Base-by-base conservation (phyloP, 2,113 vertebrate genomes). In the Stigmatopora argus region DNA sequence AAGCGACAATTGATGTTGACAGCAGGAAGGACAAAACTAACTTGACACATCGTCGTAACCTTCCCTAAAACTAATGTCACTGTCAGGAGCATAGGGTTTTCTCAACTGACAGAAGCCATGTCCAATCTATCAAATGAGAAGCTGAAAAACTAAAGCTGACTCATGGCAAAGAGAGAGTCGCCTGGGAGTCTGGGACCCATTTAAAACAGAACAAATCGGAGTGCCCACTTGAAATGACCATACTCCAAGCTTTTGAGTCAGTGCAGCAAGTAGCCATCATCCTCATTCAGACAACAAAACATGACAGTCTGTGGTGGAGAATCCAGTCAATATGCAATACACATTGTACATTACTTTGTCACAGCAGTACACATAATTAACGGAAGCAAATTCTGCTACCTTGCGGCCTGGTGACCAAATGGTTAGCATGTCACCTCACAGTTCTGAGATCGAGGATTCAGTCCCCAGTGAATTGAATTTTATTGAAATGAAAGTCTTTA, bases 31-130 rank as follows among this genome's bases (percentile, higher is more conserved):
- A 83, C 73, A 78, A 31, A 86, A 77, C 83, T 83, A 69, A 74
- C 71, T 78, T 73, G 76, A 77, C 82, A 80, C 82, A 73, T 80
- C 79, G 79, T 75, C 51, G 73, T 86, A 83, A 88, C 81, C 83
- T 81, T 84, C 78, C 85, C 75, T 71, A 80, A 88, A 84, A 86
- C 79, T 84, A 87, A 89, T 85, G 85, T 86, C 85, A 84, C 60
- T 75, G n/a, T 75, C 73, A 62, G 74, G 76, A 64, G 72, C n/a
- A 5, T 1, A 11, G 69, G 65, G 62, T 63, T 41, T 31, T 78
- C 73, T 78, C 65, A 31, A 31, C 61, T 75, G 75, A 81, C 81
- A 72, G 56, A 3, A 69, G 80, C 65, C 77, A 66, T 55, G 72
- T 76, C 83, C 70, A 52, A 77, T 73, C 67, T 55, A 65, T 82